A percentile compares a stretch with the other conserved stretches of the same genome.
phyloP scores from a whole-genome alignment of 2,797 vertebrate genomes.

The Eurystomus glaucurus region DNA sequence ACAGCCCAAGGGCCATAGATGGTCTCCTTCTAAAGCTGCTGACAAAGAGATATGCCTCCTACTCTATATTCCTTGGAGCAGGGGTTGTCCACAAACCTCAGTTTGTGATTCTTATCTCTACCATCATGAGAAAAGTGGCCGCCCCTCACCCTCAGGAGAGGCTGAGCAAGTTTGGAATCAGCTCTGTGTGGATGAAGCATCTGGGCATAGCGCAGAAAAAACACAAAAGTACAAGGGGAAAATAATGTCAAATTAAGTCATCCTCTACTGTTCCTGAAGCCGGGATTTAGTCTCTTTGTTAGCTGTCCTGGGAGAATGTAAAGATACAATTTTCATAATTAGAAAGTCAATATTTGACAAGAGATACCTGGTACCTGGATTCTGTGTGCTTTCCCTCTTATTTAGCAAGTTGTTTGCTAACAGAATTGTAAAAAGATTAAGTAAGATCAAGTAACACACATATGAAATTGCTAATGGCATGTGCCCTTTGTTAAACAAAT shows the following conservation, averaged over 20 bases:
- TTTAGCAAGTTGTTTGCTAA: background rate
- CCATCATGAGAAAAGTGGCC: fast-evolving
- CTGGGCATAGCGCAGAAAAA: background rate
- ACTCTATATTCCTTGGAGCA: background rate
- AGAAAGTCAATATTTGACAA: conserved; percentile 32
- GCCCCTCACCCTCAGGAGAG: background rate
- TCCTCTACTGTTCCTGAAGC: background rate
- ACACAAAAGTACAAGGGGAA: fast-evolving
- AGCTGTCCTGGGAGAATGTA: background rate
- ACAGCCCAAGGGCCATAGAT: background rate
- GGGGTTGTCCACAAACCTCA: background rate
- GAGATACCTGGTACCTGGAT: background rate
- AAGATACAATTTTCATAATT: background rate
- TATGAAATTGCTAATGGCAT: background rate
- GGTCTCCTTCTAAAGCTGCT: background rate
- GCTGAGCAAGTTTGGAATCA: background rate
- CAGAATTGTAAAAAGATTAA: conserved; percentile 1
- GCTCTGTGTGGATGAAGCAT: fast-evolving
- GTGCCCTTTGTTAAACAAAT: background rate
- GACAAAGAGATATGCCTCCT: background rate
- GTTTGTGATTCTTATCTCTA: background rate
- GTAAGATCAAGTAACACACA: background rate
- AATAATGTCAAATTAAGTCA: fast-evolving
- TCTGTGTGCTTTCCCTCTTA: background rate
- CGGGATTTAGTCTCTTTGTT: background rate